Evolutionary conservation across 1,140 invertebrate species (phyloP).

Genomic region (Papilio xuthus): DNA sequence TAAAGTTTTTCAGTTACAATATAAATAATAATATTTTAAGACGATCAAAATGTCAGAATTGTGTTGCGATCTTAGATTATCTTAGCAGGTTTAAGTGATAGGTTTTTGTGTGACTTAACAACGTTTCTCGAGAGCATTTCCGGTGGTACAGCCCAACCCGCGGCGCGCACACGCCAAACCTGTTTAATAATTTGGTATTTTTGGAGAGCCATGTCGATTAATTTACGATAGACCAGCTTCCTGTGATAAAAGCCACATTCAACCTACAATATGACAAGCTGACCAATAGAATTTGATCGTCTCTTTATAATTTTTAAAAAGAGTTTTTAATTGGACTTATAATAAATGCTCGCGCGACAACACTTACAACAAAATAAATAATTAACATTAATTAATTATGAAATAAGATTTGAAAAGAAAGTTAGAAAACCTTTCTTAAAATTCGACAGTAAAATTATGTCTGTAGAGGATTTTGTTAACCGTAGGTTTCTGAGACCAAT

Average conservation of each 20-base stretch:
- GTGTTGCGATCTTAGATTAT: slow-evolving; percentile 39
- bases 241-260: slow-evolving; percentile 62
- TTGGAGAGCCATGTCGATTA: slow-evolving; percentile 60
- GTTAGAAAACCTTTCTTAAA: neutral
- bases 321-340: slow-evolving; percentile 56
- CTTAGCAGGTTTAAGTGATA: slow-evolving; percentile 36
- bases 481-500: too few relatives aligned
- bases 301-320: slow-evolving; percentile 52
- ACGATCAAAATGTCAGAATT: neutral
- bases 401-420: neutral
- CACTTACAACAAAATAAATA: slow-evolving; percentile 4
- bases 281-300: slow-evolving; percentile 51
- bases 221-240: slow-evolving; percentile 72
- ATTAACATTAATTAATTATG: neutral
- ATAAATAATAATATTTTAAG: neutral
- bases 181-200: slow-evolving; percentile 62
- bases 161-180: slow-evolving; percentile 76
- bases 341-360: slow-evolving; percentile 20
- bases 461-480: neutral
- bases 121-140: slow-evolving; percentile 62
- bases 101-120: slow-evolving; percentile 48
- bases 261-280: slow-evolving; percentile 54
- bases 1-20: neutral
- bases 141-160: slow-evolving; percentile 51
- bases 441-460: neutral